phyloP scores from a whole-genome alignment of 1,140 invertebrate genomes.

The Ceratoteleas bidentatus region DNA sequence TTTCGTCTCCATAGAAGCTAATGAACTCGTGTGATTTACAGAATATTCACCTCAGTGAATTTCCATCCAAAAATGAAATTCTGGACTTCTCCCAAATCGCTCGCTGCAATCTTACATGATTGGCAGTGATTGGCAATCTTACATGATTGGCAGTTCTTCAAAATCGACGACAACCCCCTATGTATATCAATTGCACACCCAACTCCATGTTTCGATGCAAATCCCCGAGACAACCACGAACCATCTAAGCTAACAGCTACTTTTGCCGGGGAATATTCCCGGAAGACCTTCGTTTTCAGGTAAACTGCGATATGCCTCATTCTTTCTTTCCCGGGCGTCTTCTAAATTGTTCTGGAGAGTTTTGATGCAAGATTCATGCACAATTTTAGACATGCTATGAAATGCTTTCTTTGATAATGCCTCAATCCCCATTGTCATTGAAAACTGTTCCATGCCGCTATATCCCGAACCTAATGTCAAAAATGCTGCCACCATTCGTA shows the following conservation, averaged over 20 bases:
- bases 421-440: conserved; percentile 19
- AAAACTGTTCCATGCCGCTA: conserved; percentile 17
- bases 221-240: conserved; percentile 7
- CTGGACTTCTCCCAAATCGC: conserved; percentile 10
- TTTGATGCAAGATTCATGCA: conserved; percentile 9
- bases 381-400: conserved; percentile 6
- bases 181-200: conserved; percentile 19
- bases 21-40: conserved; percentile 14
- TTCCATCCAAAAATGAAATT: conserved; percentile 26
- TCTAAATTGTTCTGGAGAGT: conserved; percentile 6
- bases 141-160: too few relatives aligned
- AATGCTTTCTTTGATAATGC: conserved; percentile 5
- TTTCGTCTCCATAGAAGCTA: conserved; percentile 27
- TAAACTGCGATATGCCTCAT: conserved; percentile 4
- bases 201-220: conserved; percentile 8
- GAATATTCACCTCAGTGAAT: conserved; percentile 2
- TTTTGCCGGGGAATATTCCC: neutral
- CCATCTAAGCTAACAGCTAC: conserved; percentile 16
- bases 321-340: conserved; percentile 1
- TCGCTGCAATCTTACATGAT: neutral
- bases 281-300: conserved; percentile 5
- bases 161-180: conserved; percentile 13
- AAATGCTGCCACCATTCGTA: conserved; percentile 19
- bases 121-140: too few relatives aligned
- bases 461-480: conserved; percentile 24